A percentile compares a stretch with the other conserved stretches of the same genome.
Conservation (phyloP, 2,113 vertebrate species). For the Poeciliopsis retropinna region DNA sequence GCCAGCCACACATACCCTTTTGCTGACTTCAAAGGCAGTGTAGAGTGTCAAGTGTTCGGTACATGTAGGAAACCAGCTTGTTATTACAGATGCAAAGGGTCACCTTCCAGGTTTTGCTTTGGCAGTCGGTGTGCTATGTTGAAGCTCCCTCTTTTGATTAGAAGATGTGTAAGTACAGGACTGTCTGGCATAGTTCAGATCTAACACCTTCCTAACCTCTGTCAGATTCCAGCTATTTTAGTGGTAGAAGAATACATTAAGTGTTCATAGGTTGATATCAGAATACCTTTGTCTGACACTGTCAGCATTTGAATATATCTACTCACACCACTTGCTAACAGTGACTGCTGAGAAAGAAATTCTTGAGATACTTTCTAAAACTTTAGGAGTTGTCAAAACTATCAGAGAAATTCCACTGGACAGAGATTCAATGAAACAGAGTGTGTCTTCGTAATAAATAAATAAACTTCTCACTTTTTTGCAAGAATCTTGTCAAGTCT, state of each 20-base stretch:
- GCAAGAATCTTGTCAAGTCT: no score
- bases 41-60: conserved; percentile 16
- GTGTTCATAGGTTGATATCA: not conserved
- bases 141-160: not conserved
- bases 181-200: not conserved
- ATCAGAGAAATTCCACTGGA: no score
- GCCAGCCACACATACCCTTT: conserved; percentile 20
- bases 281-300: not conserved
- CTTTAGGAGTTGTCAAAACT: no score
- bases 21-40: conserved; percentile 48
- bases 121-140: not conserved
- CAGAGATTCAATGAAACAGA: no score
- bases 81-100: conserved; percentile 36
- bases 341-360: not conserved
- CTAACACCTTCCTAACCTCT: not conserved
- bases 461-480: no score
- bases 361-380: not conserved
- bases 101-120: conserved; percentile 30
- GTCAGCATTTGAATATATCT: no score
- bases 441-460: no score
- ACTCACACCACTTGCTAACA: not conserved
- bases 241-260: not conserved
- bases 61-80: conserved; percentile 14
- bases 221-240: not conserved
- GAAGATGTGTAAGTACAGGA: not conserved